A percentile compares a stretch with the other conserved stretches of the same genome.
Conservation (phyloP, 2,113 vertebrate genomes). For the Piprites chloris region DNA sequence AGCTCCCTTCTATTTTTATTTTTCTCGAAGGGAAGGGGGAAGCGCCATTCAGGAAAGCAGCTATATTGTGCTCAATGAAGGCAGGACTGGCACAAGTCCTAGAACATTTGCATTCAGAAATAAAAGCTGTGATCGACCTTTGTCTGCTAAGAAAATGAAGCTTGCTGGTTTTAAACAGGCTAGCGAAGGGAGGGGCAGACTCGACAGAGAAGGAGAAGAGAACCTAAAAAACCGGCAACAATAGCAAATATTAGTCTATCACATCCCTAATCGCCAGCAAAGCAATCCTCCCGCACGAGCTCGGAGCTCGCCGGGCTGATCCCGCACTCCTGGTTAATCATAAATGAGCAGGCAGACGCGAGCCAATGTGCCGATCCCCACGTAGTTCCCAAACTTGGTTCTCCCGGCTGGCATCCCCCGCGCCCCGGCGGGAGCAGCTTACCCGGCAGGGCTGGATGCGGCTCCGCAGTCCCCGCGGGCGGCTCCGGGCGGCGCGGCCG, state of each 20-base stretch:
- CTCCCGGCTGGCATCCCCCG: not conserved
- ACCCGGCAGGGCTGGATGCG: conserved; percentile 14
- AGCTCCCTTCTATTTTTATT: not conserved
- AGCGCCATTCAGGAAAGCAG: conserved; percentile 32
- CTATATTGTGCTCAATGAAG: conserved; percentile 54
- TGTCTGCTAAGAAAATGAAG: conserved; percentile 59
- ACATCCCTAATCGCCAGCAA: not conserved
- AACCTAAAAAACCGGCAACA: conserved; percentile 21
- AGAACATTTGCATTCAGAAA: conserved; percentile 68
- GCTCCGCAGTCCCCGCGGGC: conserved; percentile 55
- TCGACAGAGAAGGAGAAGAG: not conserved
- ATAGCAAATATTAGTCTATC: conserved; percentile 16
- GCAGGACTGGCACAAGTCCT: conserved; percentile 63
- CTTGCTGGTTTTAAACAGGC: conserved; percentile 47
- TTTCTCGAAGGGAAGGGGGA: not conserved
- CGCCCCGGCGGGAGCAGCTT: conserved; percentile 16
- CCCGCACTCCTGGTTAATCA: not conserved
- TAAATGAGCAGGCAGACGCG: not conserved
- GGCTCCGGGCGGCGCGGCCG: conserved; percentile 28
- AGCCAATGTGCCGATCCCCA: conserved; percentile 7
- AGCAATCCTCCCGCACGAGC: not conserved
- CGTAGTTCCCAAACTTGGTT: conserved; percentile 38
- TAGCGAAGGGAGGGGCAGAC: conserved; percentile 43
- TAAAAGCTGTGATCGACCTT: conserved; percentile 64
- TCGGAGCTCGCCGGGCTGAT: not conserved